phyloP scores from a whole-genome alignment of 2,113 vertebrate species.

The Brachyistius frenatus region DNA sequence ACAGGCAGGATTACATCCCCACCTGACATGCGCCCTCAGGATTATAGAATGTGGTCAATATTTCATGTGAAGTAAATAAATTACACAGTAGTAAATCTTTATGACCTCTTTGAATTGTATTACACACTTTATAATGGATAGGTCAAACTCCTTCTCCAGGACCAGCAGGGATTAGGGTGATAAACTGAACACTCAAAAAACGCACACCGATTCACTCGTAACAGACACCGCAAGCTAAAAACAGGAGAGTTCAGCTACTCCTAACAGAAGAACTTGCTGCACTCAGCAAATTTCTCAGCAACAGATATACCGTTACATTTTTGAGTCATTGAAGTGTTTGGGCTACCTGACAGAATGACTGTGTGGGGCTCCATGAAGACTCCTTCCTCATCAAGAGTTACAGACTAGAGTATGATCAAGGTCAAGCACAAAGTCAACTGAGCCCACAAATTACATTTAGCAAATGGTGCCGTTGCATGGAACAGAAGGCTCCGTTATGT shows the following conservation, averaged over 20 bases:
- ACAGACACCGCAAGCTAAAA: background rate
- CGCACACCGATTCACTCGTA: background rate
- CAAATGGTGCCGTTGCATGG: constrained; percentile 3
- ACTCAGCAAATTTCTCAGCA: background rate
- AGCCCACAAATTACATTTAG: constrained; percentile 16
- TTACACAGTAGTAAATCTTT: background rate
- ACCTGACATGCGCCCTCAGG: background rate
- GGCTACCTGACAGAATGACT: background rate
- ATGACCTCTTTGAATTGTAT: background rate
- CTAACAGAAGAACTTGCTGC: background rate
- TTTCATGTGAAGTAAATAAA: constrained; percentile 23
- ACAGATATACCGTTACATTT: constrained; percentile 1
- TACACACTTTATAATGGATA: background rate
- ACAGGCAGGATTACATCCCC: background rate
- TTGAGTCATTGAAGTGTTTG: background rate
- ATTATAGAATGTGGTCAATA: constrained; percentile 24
- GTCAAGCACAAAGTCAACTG: constrained; percentile 13
- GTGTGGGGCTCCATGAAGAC: background rate
- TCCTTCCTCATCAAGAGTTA: constrained; percentile 8
- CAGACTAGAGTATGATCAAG: background rate
- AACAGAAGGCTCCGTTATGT: constrained; percentile 23
- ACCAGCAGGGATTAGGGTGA: background rate
- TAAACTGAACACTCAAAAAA: background rate
- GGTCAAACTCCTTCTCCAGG: background rate
- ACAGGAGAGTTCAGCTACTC: background rate